These are phyloP conservation scores for Drosophila ustulata DNA, from an alignment of 2,888 invertebrate species.

Conservation along the genomic window DNA sequence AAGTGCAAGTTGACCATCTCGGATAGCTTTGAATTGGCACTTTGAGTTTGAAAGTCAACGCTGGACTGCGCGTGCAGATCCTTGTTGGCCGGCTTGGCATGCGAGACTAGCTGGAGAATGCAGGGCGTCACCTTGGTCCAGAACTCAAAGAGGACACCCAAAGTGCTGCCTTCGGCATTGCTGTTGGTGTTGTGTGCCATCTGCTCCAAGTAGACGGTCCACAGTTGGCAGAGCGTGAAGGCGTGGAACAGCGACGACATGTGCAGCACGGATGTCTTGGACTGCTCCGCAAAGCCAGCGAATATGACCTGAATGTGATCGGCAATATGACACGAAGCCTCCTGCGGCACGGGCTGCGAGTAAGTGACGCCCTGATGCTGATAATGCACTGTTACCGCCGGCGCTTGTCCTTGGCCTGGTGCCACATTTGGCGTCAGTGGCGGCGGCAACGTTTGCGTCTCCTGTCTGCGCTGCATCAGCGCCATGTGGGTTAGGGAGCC, in stretches of 20 bases:
- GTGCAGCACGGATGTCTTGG: conserved; percentile 95
- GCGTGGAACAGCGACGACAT: conserved; percentile 99
- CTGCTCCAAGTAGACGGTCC: conserved; percentile 99
- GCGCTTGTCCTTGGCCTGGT: conserved; percentile 44
- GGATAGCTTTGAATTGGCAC: conserved; percentile 89
- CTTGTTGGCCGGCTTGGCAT: conserved; percentile 93
- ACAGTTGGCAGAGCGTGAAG: conserved; percentile 98
- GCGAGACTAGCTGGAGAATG: conserved; percentile 95
- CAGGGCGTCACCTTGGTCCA: conserved; percentile 99
- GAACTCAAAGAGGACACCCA: conserved; percentile 96
- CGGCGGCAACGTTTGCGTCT: conserved; percentile 63
- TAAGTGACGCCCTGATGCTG: conserved; percentile 83
- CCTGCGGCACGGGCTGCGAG: conserved; percentile 96
- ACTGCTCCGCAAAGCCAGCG: conserved; percentile 98
- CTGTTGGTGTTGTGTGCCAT: conserved; percentile 89
- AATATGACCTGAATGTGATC: conserved; percentile 98
- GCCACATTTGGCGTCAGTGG: conserved; percentile 56
- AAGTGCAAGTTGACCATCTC: conserved; percentile 99
- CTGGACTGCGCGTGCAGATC: conserved; percentile 49
- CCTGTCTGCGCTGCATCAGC: conserved; percentile 85
- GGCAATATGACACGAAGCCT: conserved; percentile 97
- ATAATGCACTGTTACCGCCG: conserved; percentile 67
- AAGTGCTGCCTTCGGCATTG: conserved; percentile 90
- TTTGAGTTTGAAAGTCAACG: conserved; percentile 65
- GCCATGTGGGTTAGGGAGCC: conserved; percentile 97